Percentiles rank a stretch among this genome's conserved stretches.
phyloP scores from a whole-genome alignment of 1,140 invertebrate species.

The Caerostris darwini region DNA sequence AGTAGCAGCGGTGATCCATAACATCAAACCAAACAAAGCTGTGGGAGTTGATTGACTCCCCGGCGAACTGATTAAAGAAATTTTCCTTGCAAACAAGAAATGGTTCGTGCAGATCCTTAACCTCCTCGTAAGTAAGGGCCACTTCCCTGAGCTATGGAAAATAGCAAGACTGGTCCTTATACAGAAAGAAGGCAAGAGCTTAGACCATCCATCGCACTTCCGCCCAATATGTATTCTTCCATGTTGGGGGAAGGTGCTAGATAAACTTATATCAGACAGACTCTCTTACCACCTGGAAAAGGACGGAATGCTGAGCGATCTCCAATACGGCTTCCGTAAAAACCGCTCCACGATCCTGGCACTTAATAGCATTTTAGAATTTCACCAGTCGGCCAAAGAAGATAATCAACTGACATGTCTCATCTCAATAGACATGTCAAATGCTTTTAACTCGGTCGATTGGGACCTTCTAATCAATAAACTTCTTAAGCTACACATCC shows the following conservation, averaged over 20 bases:
- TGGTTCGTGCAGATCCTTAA: not conserved
- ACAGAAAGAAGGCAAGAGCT: not conserved
- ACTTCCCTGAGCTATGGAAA: not conserved
- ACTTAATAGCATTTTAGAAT: too few species aligned
- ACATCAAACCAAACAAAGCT: not conserved
- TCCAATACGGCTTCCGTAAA: not conserved
- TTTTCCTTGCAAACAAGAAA: not conserved
- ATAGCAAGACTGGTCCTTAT: not conserved
- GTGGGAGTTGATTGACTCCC: not conserved
- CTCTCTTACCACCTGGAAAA: not conserved
- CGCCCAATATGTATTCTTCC: not conserved
- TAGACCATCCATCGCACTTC: not conserved
- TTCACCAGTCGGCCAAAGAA: too few species aligned
- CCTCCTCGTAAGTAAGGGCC: too few species aligned
- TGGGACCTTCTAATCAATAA: too few species aligned
- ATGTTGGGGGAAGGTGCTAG: not conserved
- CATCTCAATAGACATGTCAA: too few species aligned
- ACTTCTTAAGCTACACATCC: too few species aligned
- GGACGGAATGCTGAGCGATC: not conserved
- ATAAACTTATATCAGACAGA: not conserved
- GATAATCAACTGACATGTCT: too few species aligned
- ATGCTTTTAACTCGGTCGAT: too few species aligned
- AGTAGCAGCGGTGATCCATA: not conserved
- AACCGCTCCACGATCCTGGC: too few species aligned
- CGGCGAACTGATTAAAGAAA: not conserved